Evolutionary conservation across 2,888 invertebrate species (phyloP).

Genomic region (Tiphia femorata): DNA sequence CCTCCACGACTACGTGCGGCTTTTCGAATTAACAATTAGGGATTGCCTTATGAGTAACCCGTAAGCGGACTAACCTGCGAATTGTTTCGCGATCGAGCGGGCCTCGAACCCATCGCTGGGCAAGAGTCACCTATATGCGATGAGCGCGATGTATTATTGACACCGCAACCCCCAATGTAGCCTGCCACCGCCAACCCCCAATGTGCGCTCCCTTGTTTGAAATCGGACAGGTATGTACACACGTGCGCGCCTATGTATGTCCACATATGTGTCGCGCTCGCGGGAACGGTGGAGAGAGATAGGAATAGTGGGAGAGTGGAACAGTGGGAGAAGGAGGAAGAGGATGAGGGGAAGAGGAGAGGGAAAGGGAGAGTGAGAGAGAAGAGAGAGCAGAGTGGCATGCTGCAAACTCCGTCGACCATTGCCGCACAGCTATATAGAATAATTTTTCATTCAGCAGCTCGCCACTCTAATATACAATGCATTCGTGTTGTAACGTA

Average conservation of each 20-base stretch:
- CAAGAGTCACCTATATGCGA: constrained; percentile 54
- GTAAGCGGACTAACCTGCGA: no score
- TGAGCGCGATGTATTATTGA: constrained; percentile 58
- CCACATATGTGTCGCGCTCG: constrained; percentile 2
- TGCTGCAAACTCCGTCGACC: constrained; percentile 24
- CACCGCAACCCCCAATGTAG: constrained; percentile 59
- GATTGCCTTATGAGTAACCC: no score
- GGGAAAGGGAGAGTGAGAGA: neutral
- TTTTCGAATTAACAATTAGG: no score
- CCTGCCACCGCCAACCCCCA: constrained; percentile 50
- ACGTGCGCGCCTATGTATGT: constrained; percentile 3
- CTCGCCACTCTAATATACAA: constrained; percentile 14
- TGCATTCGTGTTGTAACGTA: constrained; percentile 13
- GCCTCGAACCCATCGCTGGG: constrained; percentile 38
- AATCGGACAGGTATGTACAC: constrained; percentile 54
- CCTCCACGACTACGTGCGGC: no score
- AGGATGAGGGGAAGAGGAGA: neutral
- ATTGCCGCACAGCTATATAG: constrained; percentile 9
- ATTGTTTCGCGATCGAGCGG: no score
- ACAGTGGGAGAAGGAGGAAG: no score
- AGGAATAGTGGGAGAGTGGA: no score
- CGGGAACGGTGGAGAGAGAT: neutral
- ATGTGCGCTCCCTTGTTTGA: constrained; percentile 50
- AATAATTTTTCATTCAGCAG: constrained; percentile 15
- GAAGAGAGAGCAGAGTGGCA: constrained; percentile 25